phyloP scores from a whole-genome alignment of 2,888 invertebrate species.

The Protonemura montana region DNA sequence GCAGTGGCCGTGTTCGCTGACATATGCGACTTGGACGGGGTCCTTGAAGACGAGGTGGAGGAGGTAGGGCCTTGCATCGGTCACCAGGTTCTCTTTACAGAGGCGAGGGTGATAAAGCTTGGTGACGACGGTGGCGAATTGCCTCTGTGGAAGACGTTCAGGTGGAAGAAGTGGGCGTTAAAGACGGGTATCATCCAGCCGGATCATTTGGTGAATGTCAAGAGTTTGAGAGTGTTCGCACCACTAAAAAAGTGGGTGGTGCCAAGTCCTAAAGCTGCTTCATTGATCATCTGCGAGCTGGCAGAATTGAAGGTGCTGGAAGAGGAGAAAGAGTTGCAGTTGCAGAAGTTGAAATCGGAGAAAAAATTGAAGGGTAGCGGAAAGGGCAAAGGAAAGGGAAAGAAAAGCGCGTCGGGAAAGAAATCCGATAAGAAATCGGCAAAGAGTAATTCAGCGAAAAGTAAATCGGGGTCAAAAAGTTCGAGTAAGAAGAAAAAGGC shows the following conservation, averaged over 20 bases:
- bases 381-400: not conserved
- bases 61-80: constrained; percentile 22
- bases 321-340: not conserved
- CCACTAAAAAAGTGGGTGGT: constrained; percentile 16
- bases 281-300: not conserved
- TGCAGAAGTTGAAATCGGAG: not conserved
- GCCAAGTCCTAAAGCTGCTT: not conserved
- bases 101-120: constrained; percentile 30
- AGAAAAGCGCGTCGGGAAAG: not conserved
- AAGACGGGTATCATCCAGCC: constrained; percentile 38
- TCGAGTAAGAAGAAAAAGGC: not conserved
- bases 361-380: not conserved
- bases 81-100: constrained; percentile 42
- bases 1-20: constrained; percentile 30
- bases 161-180: constrained; percentile 48
- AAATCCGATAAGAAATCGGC: not conserved
- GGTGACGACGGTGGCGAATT: constrained; percentile 38
- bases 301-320: not conserved
- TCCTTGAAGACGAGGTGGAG: not conserved
- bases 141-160: constrained; percentile 47
- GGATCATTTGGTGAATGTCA: constrained; percentile 2
- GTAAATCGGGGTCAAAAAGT: not conserved
- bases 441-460: not conserved
- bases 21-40: not conserved
- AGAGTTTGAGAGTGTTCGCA: constrained; percentile 20